Percentiles rank a stretch among this genome's conserved stretches.
phyloP scores from a whole-genome alignment of 2,888 invertebrate genomes.

The Meteorus colon region DNA sequence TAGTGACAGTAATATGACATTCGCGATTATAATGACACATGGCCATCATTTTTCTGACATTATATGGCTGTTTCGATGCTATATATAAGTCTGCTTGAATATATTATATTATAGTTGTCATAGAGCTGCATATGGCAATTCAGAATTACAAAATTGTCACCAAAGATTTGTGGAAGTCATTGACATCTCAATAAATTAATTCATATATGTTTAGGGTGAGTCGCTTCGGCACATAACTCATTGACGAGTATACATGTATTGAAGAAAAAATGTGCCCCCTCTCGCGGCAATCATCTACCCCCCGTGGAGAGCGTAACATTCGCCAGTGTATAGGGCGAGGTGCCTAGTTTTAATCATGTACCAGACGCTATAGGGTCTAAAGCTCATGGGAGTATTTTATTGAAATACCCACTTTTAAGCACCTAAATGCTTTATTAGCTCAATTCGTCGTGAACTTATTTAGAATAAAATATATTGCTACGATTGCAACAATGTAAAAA shows the following conservation, averaged over 20 bases:
- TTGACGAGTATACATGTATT: slow-evolving; percentile 27
- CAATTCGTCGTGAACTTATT: slow-evolving; percentile 40
- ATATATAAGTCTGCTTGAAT: background rate
- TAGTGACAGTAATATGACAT: too few species aligned
- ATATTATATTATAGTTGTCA: background rate
- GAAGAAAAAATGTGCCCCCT: slow-evolving; percentile 51
- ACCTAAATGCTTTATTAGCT: slow-evolving; percentile 63
- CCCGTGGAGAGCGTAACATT: slow-evolving; percentile 65
- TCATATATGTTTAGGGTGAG: slow-evolving; percentile 44
- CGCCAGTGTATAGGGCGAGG: slow-evolving; percentile 56
- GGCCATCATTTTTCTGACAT: background rate
- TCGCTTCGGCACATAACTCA: slow-evolving; percentile 44
- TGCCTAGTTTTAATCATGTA: slow-evolving; percentile 70
- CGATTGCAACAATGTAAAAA: background rate
- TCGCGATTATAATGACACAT: background rate
- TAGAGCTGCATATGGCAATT: slow-evolving; percentile 7
- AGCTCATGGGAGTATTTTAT: slow-evolving; percentile 64
- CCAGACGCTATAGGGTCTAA: slow-evolving; percentile 55
- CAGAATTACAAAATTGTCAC: slow-evolving; percentile 44
- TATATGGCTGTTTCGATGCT: background rate
- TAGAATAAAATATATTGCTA: background rate
- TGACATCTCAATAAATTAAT: slow-evolving; percentile 71
- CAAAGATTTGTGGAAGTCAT: slow-evolving; percentile 35
- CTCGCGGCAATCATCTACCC: slow-evolving; percentile 68
- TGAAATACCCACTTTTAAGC: slow-evolving; percentile 61